A percentile compares a stretch with the other conserved stretches of the same genome.
Conservation (phyloP, 2,113 vertebrate species). For the Furnarius figulus region DNA sequence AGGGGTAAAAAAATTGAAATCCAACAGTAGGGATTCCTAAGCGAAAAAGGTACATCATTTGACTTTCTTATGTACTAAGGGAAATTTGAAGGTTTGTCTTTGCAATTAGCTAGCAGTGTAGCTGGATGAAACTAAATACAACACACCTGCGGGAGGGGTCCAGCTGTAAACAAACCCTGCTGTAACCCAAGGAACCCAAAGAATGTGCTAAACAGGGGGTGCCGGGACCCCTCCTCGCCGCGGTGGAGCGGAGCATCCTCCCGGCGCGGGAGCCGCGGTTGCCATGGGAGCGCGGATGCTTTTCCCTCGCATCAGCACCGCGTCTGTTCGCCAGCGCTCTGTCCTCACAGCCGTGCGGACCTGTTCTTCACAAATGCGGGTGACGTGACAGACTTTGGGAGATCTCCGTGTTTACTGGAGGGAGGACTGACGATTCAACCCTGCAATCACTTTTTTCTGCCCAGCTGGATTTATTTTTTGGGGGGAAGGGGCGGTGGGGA, state of each 20-base stretch:
- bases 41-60: not conserved
- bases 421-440: not conserved
- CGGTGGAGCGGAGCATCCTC: not conserved
- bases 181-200: not conserved
- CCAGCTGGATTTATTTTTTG: not conserved
- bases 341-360: not conserved
- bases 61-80: not conserved
- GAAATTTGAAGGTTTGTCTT: not conserved
- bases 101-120: not conserved
- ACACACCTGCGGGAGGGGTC: not conserved
- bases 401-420: not conserved
- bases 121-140: not conserved
- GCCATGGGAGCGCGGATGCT: not conserved
- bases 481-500: not conserved
- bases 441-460: not conserved
- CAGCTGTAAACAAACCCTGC: not conserved
- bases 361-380: not conserved
- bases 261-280: not conserved
- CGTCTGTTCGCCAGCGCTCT: not conserved
- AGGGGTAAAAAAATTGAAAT: not conserved
- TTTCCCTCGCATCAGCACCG: not conserved
- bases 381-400: not conserved
- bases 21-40: not conserved
- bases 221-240: too few species aligned
- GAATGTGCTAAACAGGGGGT: not conserved